These are phyloP conservation scores for Phylloscopus trochilus DNA, from an alignment of 2,113 vertebrate genomes.

Conservation along the genomic window DNA sequence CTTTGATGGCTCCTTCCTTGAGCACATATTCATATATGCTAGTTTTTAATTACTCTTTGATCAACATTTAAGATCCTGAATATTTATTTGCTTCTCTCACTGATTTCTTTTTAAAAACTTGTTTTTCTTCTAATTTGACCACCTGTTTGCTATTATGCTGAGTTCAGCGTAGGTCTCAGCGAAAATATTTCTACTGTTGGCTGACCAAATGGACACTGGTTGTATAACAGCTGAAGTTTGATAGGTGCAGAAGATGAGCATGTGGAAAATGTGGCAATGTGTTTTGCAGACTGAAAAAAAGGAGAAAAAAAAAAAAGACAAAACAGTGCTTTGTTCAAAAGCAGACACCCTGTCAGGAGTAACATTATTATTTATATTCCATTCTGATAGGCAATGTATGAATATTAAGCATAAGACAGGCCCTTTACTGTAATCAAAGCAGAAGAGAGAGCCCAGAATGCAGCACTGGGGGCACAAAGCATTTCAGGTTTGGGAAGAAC, in stretches of 20 bases:
- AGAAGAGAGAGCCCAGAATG: neutral
- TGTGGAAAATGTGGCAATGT: constrained; percentile 38
- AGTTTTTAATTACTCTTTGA: neutral
- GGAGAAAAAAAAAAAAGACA: neutral
- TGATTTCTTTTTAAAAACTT: neutral
- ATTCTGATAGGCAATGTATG: neutral
- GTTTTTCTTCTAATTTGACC: constrained; percentile 31
- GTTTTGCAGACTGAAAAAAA: constrained; percentile 9
- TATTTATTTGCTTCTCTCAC: neutral
- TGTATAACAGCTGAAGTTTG: constrained; percentile 45
- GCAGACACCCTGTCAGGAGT: neutral
- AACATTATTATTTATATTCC: neutral
- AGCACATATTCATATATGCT: neutral
- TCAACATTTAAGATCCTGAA: neutral
- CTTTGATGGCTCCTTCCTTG: neutral
- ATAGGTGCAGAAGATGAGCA: constrained; percentile 43
- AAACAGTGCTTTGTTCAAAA: neutral
- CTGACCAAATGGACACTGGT: constrained; percentile 51
- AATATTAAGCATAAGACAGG: neutral
- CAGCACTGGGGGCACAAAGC: neutral
- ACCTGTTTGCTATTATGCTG: constrained; percentile 50
- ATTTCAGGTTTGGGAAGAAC: neutral
- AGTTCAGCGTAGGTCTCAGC: constrained; percentile 44
- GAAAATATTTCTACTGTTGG: constrained; percentile 58
- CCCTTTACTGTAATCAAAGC: neutral